Percentiles rank a stretch among this genome's conserved stretches.
Evolutionary conservation across 2,113 vertebrate species (phyloP).

Genomic region (Chroicocephalus ridibundus): DNA sequence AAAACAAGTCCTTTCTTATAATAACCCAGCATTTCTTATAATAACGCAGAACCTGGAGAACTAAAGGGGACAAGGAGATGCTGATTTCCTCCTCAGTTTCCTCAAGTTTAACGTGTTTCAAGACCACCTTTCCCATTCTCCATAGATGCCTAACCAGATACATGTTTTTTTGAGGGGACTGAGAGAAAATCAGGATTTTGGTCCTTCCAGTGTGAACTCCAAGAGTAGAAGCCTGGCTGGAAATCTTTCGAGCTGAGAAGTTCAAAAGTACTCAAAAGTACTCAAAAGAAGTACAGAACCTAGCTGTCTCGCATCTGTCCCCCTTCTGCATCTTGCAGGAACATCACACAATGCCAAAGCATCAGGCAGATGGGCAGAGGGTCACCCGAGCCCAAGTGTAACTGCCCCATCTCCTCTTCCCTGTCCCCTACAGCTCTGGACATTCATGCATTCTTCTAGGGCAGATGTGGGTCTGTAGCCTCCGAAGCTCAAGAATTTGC

Average conservation of each 20-base stretch:
- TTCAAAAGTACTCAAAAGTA: not conserved
- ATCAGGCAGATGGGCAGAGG: not conserved
- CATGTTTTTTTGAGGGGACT: not conserved
- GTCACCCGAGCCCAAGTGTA: not conserved
- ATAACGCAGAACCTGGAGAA: not conserved
- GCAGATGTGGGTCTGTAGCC: not conserved
- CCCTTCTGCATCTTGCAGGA: not conserved
- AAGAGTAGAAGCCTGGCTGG: not conserved
- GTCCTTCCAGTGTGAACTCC: not conserved
- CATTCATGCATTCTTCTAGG: not conserved
- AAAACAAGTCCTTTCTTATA: not conserved
- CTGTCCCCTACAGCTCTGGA: rapidly evolving
- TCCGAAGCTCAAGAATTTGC: not conserved
- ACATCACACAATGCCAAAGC: not conserved
- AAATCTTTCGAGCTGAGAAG: not conserved
- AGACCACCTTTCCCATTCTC: not conserved
- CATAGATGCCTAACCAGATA: not conserved
- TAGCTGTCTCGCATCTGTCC: not conserved
- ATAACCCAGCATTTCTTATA: not conserved
- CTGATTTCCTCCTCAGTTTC: not conserved
- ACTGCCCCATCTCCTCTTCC: not conserved
- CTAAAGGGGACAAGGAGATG: not conserved
- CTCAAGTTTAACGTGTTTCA: not conserved
- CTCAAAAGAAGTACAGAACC: not conserved
- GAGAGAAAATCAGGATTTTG: not conserved